Evolutionary conservation across 2,888 invertebrate species (phyloP), one percentile per base, ranked within the genome.

Genomic region (Clistopyga incitator): DNA sequence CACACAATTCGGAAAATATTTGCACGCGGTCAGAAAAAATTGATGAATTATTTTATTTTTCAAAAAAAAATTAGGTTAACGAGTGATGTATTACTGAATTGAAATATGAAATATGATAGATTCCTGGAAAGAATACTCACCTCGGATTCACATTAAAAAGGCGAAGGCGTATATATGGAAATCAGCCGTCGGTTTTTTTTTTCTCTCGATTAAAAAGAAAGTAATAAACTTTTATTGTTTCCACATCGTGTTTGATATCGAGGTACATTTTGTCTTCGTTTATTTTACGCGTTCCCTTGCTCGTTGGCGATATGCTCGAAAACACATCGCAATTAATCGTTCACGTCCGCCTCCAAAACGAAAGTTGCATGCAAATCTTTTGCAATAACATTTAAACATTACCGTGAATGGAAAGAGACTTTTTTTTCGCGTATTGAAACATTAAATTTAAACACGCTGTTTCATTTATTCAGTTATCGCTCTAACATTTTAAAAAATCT

Each of bases 171-270:
- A n/a, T 2, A 61, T 6, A 34, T 34, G 34, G n/a, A 18, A 61
- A 34, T 34, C 11, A 2, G n/a, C 29, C 0, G 34, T 54, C 67
- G 34, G 18, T 56, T 13, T n/a, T 71, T 65, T 56, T 13, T n/a
- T 71, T 65, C 25, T 6, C 25, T n/a, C 38, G 50, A 25, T 75
- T 68, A 64, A 64, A 81, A 76, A 52, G 61, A 64, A 81, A 70
- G 81, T 70, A 54, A 81, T 64, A 76, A 76, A 81, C 54, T 81
- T 76, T 71, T 56, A 71, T 47, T 61, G 61, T 74, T 74, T 74
- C 23, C 61, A 47, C 61, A 61, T 61, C 61, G 61, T 71, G 23
- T 56, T 38, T n/a, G 42, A 42, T 71, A 54, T 54, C 34, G 2
- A 71, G 4, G 42, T 61, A 61, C 59, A 61, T 59, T 45, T 74